Conservation (phyloP, 2,797 vertebrate species). For the Macrochelys suwanniensis region DNA sequence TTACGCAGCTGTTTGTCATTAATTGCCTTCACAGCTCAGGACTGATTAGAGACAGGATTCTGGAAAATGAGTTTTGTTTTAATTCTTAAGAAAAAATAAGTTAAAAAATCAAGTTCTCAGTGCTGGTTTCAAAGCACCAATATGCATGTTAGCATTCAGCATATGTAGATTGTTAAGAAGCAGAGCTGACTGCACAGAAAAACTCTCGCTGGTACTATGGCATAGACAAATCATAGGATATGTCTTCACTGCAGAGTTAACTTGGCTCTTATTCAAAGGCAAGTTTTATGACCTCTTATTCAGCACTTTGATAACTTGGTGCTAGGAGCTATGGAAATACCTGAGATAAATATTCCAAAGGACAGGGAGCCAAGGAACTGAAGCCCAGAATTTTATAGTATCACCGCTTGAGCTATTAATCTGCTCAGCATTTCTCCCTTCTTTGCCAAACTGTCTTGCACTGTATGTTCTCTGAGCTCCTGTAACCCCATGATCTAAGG, state of each 20-base stretch:
- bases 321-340: background rate
- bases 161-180: background rate
- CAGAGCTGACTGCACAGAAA: accelerated
- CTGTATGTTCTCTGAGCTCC: background rate
- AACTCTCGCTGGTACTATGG: background rate
- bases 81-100: accelerated
- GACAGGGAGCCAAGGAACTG: background rate
- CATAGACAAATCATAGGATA: background rate
- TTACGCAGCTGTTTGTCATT: constrained; percentile 46
- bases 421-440: background rate
- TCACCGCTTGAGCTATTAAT: background rate
- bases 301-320: no score
- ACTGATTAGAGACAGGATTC: accelerated
- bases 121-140: background rate
- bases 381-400: background rate
- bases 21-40: background rate
- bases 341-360: background rate
- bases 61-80: background rate
- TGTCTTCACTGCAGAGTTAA: background rate
- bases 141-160: background rate
- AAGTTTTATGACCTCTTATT: background rate
- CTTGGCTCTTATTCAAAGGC: background rate
- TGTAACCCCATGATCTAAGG: background rate
- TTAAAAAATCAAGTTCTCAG: background rate
- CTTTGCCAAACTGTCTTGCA: background rate